Evolutionary conservation across 2,113 vertebrate genomes (phyloP).

Genomic region (Steatornis caripensis): DNA sequence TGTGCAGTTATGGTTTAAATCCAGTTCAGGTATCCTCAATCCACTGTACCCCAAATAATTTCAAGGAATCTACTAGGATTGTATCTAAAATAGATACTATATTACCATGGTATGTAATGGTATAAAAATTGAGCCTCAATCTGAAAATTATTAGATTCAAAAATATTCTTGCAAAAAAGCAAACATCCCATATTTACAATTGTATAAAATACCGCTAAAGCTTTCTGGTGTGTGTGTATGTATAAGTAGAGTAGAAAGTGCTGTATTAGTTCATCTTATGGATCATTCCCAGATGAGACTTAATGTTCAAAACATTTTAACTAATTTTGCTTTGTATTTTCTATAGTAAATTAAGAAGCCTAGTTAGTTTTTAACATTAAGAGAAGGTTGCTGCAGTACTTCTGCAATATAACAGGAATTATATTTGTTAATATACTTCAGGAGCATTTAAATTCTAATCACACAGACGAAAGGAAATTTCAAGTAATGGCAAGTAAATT

Average conservation of each 20-base stretch:
- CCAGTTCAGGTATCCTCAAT: neutral
- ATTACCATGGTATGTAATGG: neutral
- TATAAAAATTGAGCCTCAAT: neutral
- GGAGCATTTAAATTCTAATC: constrained; percentile 53
- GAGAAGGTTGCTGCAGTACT: neutral
- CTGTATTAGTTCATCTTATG: neutral
- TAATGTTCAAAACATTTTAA: neutral
- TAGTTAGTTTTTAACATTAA: neutral
- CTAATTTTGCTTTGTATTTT: neutral
- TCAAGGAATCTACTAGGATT: neutral
- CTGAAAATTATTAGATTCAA: neutral
- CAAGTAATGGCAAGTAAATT: constrained; percentile 60
- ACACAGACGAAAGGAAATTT: constrained; percentile 16
- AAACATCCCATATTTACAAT: neutral
- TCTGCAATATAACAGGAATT: neutral
- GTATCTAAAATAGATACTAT: neutral
- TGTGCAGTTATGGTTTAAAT: neutral
- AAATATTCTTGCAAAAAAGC: neutral
- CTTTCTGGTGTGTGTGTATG: neutral
- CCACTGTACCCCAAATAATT: neutral
- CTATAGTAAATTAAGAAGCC: neutral
- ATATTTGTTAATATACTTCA: constrained; percentile 5
- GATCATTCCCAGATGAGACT: neutral
- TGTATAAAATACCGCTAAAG: neutral
- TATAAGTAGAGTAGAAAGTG: neutral